These are phyloP conservation scores for Drosophila kokeensis DNA, from an alignment of 2,888 invertebrate genomes.

Conservation along the genomic window DNA sequence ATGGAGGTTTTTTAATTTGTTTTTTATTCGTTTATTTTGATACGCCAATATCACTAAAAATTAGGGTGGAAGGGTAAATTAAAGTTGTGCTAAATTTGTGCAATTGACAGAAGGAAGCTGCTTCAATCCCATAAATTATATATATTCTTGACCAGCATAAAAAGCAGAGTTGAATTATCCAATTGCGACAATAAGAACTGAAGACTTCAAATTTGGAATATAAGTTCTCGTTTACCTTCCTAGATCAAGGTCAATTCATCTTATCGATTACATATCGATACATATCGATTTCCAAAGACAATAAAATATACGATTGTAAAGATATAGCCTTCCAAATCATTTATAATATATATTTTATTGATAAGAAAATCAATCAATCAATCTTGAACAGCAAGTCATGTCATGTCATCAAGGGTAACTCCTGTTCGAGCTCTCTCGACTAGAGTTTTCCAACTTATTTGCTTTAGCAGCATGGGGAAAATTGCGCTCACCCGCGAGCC, in stretches of 20 bases:
- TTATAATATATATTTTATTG: background rate
- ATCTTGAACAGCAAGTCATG: background rate
- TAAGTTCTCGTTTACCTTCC: too few relatives aligned
- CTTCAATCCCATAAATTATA: background rate
- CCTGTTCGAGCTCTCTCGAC: background rate
- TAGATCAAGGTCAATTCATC: too few relatives aligned
- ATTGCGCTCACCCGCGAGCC: slow-evolving; percentile 24
- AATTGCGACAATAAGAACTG: background rate
- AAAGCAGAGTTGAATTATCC: background rate
- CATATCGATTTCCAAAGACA: background rate
- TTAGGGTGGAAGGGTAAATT: background rate
- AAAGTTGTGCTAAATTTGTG: background rate
- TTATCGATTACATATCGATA: too few relatives aligned
- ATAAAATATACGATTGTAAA: background rate
- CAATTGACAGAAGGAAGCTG: background rate
- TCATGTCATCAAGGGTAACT: background rate
- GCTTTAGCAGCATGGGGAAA: slow-evolving; percentile 15
- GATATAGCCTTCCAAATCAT: background rate
- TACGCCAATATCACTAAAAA: background rate
- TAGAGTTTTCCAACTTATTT: background rate
- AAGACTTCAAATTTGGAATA: background rate
- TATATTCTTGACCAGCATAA: background rate
- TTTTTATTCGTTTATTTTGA: slow-evolving; percentile 1
- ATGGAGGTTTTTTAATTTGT: slow-evolving; percentile 11
- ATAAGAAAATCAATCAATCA: too few relatives aligned